Evolutionary conservation across 2,797 vertebrate species (phyloP), one percentile per base, ranked within the genome.

Genomic region (Argentina silus): DNA sequence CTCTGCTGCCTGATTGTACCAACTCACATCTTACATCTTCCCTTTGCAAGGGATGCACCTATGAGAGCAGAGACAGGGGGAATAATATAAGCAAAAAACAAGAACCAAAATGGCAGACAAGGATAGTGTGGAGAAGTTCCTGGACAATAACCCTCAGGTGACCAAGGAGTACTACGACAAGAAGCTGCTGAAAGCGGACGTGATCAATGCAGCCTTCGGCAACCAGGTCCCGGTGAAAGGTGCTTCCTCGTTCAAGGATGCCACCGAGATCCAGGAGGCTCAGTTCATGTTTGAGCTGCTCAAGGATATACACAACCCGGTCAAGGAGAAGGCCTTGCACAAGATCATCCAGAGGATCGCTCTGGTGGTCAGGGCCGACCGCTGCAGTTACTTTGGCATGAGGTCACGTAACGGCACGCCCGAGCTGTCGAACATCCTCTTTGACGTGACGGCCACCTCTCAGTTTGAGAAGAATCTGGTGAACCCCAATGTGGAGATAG

Each of bases 371-470:
- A 93, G 91, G 66, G 97, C 96, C 0, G 97, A 97, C 76, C 87
- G 95, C 78, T 84, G 96, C 87, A 96, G 98, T 72, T 87, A 91
- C 77, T 99, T 96, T 78, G 0, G 42, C 0, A 88, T 27, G 80
- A 90, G 97, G 53, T 83, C 95, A 7, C 91, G 97, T 67, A 99
- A 99, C 10, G 96, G 96, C 69, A 89, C 3, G 6, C 95, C 95
- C 0, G 98, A 99, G 90, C 89, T 98, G 21, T 81, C 95, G 48
- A 95, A 93, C 0, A 87, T 75, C 81, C 94, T 98, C 81, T 95
- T 99, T 2, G 90, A 98, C 57, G 83, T 99, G 82, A 98, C 96
- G 0, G 87, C 96, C 0, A 94, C 94, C 14, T 98, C 97, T 78
- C 95, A 63, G 12, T 98, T 90, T 44, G 96, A 98, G 11, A 19